These are phyloP conservation scores for Nebria salina DNA, from an alignment of 2,888 invertebrate species.

Conservation along the genomic window DNA sequence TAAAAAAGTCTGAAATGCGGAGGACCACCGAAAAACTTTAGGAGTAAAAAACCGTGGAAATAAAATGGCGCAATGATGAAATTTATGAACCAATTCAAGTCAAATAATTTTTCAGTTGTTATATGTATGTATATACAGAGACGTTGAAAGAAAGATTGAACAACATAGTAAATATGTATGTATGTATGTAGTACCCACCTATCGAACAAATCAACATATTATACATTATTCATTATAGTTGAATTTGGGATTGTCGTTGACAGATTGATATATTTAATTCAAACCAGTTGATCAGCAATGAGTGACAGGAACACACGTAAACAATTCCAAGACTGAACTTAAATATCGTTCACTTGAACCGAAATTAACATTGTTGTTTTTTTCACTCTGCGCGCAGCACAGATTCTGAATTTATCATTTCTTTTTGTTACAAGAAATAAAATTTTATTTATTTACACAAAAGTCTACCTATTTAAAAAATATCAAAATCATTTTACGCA, in stretches of 20 bases:
- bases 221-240: constrained; percentile 26
- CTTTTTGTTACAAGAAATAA: not conserved
- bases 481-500: too few species aligned
- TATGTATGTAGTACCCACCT: not conserved
- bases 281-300: constrained; percentile 13
- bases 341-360: constrained; percentile 7
- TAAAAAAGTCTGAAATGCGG: not conserved
- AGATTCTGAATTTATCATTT: not conserved
- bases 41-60: not conserved
- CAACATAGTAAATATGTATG: not conserved
- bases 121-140: not conserved
- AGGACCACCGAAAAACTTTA: not conserved
- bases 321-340: constrained; percentile 8
- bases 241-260: constrained; percentile 29
- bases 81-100: constrained; percentile 2
- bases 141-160: not conserved
- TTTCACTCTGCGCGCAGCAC: not conserved
- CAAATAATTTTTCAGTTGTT: constrained; percentile 5
- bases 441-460: too few species aligned
- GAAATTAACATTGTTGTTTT: constrained; percentile 4
- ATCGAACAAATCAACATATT: constrained; percentile 20
- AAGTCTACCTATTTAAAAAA: too few species aligned
- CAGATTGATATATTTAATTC: constrained; percentile 37
- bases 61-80: constrained; percentile 16
- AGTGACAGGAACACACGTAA: constrained; percentile 29